Conservation (phyloP, 2,888 invertebrate genomes). For the Drosophila meridionalis region DNA sequence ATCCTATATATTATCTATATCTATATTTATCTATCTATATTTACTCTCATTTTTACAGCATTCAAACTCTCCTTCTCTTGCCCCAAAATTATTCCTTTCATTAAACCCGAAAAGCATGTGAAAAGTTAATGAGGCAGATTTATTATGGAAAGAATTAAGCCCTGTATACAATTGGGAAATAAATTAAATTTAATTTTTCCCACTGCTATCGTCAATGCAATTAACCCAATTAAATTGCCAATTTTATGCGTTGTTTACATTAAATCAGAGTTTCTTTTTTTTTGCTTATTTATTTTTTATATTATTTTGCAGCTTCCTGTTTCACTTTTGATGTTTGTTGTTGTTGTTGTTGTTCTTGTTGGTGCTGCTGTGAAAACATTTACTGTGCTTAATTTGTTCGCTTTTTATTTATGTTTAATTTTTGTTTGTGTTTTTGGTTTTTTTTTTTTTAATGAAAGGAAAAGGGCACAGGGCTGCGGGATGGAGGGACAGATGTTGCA, state of each 20-base stretch:
- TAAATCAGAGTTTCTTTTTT: constrained; percentile 32
- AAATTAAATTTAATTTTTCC: constrained; percentile 23
- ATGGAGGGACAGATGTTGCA: background rate
- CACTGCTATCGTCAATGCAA: constrained; percentile 31
- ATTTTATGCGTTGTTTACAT: constrained; percentile 46
- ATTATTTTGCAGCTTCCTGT: constrained; percentile 34
- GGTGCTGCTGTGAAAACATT: constrained; percentile 24
- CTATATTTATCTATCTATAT: too few relatives aligned
- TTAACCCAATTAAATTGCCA: constrained; percentile 47
- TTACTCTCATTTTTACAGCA: too few relatives aligned
- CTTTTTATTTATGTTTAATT: constrained; percentile 25
- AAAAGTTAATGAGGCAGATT: constrained; percentile 5
- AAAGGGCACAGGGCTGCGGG: background rate
- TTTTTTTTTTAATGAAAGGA: background rate
- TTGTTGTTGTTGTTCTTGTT: background rate
- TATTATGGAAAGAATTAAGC: constrained; percentile 1
- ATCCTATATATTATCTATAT: too few relatives aligned
- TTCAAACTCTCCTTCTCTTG: background rate
- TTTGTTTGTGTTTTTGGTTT: constrained; percentile 32
- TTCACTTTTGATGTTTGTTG: constrained; percentile 40
- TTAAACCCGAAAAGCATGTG: constrained; percentile 7
- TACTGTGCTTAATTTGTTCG: constrained; percentile 21
- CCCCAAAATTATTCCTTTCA: background rate
- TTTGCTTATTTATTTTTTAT: background rate
- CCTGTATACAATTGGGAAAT: constrained; percentile 14